Conservation (phyloP, 2,797 vertebrate species). For the Tachyglossus aculeatus region DNA sequence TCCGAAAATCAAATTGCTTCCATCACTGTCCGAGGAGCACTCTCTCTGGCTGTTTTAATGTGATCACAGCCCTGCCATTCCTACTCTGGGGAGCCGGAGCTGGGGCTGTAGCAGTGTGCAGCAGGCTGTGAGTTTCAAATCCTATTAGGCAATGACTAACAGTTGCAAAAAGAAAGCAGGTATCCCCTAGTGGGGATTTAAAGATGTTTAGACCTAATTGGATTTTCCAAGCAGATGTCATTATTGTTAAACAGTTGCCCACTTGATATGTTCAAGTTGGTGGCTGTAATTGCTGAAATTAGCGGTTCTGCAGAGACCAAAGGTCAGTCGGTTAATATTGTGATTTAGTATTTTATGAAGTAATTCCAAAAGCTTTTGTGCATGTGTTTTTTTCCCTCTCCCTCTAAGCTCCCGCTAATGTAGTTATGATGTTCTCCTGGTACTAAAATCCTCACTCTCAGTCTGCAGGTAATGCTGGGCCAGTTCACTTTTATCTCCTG, state of each 20-base stretch:
- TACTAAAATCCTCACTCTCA: constrained; percentile 65
- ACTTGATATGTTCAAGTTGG: constrained; percentile 89
- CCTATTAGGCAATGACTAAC: constrained; percentile 71
- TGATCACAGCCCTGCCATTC: constrained; percentile 50
- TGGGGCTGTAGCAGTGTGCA: constrained; percentile 49
- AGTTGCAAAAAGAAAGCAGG: constrained; percentile 72
- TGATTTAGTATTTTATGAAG: constrained; percentile 76
- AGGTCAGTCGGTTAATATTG: constrained; percentile 79
- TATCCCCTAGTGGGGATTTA: constrained; percentile 77
- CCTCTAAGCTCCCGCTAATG: constrained; percentile 67
- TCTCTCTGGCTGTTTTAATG: constrained; percentile 51
- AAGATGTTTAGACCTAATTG: constrained; percentile 80
- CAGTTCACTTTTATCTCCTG: not conserved
- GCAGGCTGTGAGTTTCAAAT: constrained; percentile 71
- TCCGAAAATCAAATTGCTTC: constrained; percentile 58
- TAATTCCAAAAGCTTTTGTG: constrained; percentile 72
- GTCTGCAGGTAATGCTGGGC: not conserved
- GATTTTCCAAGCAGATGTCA: constrained; percentile 90
- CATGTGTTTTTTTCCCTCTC: constrained; percentile 67
- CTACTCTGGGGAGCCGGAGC: constrained; percentile 63
- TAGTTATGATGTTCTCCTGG: constrained; percentile 52
- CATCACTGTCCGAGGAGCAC: constrained; percentile 62
- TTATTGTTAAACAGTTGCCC: constrained; percentile 82
- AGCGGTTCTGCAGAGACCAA: constrained; percentile 85
- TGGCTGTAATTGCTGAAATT: constrained; percentile 87